Evolutionary conservation across 2,888 invertebrate species (phyloP).

Genomic region (Philereme vetulata): DNA sequence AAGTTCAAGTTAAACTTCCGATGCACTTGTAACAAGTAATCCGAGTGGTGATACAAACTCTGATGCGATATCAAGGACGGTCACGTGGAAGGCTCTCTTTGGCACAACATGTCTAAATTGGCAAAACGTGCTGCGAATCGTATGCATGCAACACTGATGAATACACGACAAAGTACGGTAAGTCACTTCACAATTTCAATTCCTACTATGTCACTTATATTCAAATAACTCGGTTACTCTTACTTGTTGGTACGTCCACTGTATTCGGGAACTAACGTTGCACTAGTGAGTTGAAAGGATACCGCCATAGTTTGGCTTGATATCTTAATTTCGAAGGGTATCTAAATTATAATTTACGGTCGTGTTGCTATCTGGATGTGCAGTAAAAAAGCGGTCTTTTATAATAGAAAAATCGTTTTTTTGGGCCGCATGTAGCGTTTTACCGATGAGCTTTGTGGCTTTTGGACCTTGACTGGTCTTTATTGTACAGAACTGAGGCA

Average conservation of each 20-base stretch:
- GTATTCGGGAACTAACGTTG: slow-evolving; percentile 56
- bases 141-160: slow-evolving; percentile 56
- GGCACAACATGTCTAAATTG: slow-evolving; percentile 64
- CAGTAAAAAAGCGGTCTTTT: slow-evolving; percentile 70
- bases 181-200: slow-evolving; percentile 64
- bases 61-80: slow-evolving; percentile 31
- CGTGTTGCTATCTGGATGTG: slow-evolving; percentile 62
- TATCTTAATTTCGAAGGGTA: slow-evolving; percentile 78
- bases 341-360: slow-evolving; percentile 82
- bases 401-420: slow-evolving; percentile 81
- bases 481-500: slow-evolving; percentile 49
- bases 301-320: slow-evolving; percentile 70
- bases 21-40: not conserved
- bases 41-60: slow-evolving; percentile 3
- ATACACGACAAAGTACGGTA: slow-evolving; percentile 62
- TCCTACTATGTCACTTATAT: slow-evolving; percentile 9
- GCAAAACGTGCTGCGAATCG: slow-evolving; percentile 69
- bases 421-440: slow-evolving; percentile 70
- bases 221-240: slow-evolving; percentile 3
- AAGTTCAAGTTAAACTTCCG: not conserved
- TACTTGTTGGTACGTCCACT: slow-evolving; percentile 54
- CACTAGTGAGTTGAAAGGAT: slow-evolving; percentile 70
- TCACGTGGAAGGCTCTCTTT: slow-evolving; percentile 36
- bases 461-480: slow-evolving; percentile 53
- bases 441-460: slow-evolving; percentile 63